Evolutionary conservation across 1,140 invertebrate genomes (phyloP), one percentile per base, ranked within the genome.

Genomic region (Batillaria attramentaria): DNA sequence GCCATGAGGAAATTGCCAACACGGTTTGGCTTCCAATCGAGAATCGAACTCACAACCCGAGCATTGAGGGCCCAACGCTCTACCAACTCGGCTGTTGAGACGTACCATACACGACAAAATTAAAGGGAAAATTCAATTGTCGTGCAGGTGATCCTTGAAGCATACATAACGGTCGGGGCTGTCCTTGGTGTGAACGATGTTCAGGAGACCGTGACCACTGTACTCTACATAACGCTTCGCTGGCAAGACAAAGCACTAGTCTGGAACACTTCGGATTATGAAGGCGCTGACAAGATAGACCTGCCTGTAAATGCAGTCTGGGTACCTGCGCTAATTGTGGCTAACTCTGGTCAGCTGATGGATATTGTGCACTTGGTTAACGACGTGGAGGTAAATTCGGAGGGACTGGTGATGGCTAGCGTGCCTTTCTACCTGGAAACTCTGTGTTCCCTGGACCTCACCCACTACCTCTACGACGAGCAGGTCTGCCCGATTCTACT

Each of bases 351-450:
- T 18, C 79, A 78, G 13, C 62, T 68, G 24, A 60, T 76, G 10
- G 46, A 72, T 37, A 18, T 62, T 5, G 72, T 70, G 13, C 43
- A 43, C 16, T 3, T 31, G 0, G 46, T 39, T 10, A 1, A 31
- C 1, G 33, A 50, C 24, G 42, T 77, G 54, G 37, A 42, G 33
- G 74, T 72, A 18, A 24, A 28, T 31, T 24, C 6, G 35, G 35
- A 46, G 20, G 76, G 66, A 18, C 6, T 28, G 0, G 46, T 78
- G 39, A 24, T 28, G 4, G 18, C 13, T 6, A 20, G 3, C 16
- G 54, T 66, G 3, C 39, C 46, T 20, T 6, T 46, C 4, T n/a
- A 24, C 13, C 98, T 98, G 89, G 99, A 98, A 89, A 97, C 96
- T 2, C 97, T 96, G 3, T 87, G 85, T 70, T 33, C 65, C 24